Conservation (phyloP, 2,888 invertebrate genomes). For the Pseudoips prasinana region DNA sequence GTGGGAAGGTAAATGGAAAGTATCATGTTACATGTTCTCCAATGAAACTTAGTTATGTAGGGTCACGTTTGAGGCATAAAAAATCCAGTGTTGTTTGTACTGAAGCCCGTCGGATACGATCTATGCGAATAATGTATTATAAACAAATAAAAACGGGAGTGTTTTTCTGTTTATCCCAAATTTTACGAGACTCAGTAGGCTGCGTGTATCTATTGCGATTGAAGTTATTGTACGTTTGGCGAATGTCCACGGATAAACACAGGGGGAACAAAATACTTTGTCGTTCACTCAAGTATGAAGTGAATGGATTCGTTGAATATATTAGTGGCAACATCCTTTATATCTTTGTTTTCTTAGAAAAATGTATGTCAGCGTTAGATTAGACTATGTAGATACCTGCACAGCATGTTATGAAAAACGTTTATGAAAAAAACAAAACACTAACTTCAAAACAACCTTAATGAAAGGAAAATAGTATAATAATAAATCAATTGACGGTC, state of each 20-base stretch:
- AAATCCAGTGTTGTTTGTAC: constrained; percentile 44
- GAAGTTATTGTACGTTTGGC: constrained; percentile 13
- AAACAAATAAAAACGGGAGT: constrained; percentile 48
- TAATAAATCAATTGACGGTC: too few relatives aligned
- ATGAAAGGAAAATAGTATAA: too few relatives aligned
- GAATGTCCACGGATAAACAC: constrained; percentile 2
- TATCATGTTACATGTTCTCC: constrained; percentile 17
- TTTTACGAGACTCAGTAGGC: constrained; percentile 29
- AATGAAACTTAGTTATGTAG: constrained; percentile 47
- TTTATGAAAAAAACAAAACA: too few relatives aligned
- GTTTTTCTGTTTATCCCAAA: constrained; percentile 42
- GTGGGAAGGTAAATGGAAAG: background rate
- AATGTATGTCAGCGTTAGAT: too few relatives aligned
- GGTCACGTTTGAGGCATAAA: constrained; percentile 50
- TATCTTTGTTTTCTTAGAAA: too few relatives aligned
- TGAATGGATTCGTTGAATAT: too few relatives aligned
- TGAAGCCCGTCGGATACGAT: constrained; percentile 36
- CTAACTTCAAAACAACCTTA: too few relatives aligned
- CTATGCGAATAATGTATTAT: constrained; percentile 47
- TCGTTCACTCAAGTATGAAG: too few relatives aligned
- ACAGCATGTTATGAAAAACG: too few relatives aligned
- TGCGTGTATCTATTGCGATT: constrained; percentile 16
- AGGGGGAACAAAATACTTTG: too few relatives aligned
- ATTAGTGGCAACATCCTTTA: too few relatives aligned
- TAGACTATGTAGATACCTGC: too few relatives aligned